A percentile compares a stretch with the other conserved stretches of the same genome.
phyloP scores from a whole-genome alignment of 2,888 invertebrate genomes.

The Dicranocentrus wangi region DNA sequence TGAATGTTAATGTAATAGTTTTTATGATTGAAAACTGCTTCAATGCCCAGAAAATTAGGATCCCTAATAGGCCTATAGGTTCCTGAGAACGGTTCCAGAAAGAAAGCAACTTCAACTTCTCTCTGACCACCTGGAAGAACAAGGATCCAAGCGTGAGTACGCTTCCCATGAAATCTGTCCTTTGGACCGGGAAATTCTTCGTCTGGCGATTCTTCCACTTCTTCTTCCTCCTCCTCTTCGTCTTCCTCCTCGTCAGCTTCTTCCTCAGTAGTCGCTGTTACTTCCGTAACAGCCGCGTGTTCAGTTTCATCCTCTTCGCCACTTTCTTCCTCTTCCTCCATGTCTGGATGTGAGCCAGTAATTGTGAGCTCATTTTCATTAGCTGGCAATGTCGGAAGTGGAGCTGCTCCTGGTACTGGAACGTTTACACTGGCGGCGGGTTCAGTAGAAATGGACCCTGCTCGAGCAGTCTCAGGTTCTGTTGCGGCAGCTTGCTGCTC shows the following conservation, averaged over 20 bases:
- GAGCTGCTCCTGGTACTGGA: neutral
- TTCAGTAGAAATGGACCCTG: too few relatives aligned
- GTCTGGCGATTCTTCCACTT: conserved; percentile 45
- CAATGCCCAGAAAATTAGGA: conserved; percentile 83
- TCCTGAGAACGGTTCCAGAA: conserved; percentile 91
- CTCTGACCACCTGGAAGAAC: conserved; percentile 80
- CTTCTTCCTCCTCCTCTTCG: conserved; percentile 73
- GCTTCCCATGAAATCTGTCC: conserved; percentile 77
- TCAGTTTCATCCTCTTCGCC: conserved; percentile 27
- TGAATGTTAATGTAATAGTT: conserved; percentile 84
- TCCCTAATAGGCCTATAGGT: conserved; percentile 78
- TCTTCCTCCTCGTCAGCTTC: conserved; percentile 74
- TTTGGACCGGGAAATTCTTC: conserved; percentile 78
- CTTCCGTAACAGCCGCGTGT: neutral
- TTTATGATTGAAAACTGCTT: conserved; percentile 88
- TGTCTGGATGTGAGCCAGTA: conserved; percentile 19
- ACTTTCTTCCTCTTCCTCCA: conserved; percentile 52
- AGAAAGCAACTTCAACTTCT: conserved; percentile 81
- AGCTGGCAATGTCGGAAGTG: neutral
- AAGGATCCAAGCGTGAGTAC: conserved; percentile 90
- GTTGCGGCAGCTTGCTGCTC: conserved; percentile 7
- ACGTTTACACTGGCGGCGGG: too few relatives aligned
- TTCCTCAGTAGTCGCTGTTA: neutral
- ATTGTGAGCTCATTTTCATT: conserved; percentile 51
- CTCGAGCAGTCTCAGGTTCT: neutral